These are phyloP conservation scores for Acanthurus lineatus DNA, from an alignment of 2,797 vertebrate genomes.

Conservation along the genomic window DNA sequence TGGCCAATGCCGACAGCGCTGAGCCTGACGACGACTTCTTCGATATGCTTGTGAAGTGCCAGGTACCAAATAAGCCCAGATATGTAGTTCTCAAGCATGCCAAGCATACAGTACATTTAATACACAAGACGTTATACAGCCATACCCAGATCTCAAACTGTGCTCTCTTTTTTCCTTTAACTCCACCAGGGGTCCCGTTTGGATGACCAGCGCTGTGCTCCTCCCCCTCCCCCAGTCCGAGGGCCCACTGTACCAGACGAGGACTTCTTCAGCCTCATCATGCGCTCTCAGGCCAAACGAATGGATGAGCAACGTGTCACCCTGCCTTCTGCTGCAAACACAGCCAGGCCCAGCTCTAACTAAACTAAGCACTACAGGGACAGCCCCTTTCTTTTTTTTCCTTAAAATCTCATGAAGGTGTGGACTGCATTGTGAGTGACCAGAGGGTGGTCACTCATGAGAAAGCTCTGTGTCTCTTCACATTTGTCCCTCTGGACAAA, in stretches of 20 bases:
- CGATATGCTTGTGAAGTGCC: constrained; percentile 95
- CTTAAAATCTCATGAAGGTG: constrained; percentile 15
- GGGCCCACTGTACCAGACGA: constrained; percentile 96
- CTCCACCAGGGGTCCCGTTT: constrained; percentile 91
- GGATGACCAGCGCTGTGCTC: constrained; percentile 97
- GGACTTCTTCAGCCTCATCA: constrained; percentile 98
- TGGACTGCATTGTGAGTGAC: constrained; percentile 4
- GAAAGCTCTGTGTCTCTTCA: constrained; percentile 19
- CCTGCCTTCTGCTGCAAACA: constrained; percentile 84
- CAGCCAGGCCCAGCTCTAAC: constrained; percentile 68
- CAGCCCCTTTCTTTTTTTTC: neutral
- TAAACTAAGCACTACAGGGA: constrained; percentile 56
- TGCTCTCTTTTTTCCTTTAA: neutral
- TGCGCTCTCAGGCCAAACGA: constrained; percentile 95
- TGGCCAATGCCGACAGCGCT: constrained; percentile 82
- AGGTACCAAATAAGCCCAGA: constrained; percentile 79
- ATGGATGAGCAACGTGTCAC: constrained; percentile 97
- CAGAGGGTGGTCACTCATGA: constrained; percentile 32
- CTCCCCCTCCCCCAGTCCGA: constrained; percentile 87
- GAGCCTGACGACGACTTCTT: constrained; percentile 96
- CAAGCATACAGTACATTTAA: neutral
- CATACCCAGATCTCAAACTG: neutral
- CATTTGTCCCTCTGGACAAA: constrained; percentile 43
- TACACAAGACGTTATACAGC: neutral
- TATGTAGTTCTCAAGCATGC: too few relatives aligned